These are phyloP conservation scores for Cantharis lateralis DNA, from an alignment of 2,888 invertebrate genomes.

Conservation along the genomic window DNA sequence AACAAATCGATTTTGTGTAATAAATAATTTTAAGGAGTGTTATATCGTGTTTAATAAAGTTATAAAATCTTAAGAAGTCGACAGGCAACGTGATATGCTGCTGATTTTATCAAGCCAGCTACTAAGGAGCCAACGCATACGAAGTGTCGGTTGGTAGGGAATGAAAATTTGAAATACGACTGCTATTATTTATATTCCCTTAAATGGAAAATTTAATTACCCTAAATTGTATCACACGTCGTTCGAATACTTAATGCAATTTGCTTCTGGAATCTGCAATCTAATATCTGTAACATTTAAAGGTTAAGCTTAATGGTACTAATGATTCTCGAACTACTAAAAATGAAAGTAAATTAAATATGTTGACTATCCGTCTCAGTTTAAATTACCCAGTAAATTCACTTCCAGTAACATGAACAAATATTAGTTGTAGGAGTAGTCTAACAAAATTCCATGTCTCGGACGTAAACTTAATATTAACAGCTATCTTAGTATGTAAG, in stretches of 20 bases:
- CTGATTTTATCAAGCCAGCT: conserved; percentile 19
- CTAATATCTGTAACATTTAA: background rate
- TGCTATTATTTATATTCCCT: conserved; percentile 15
- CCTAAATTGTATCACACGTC: background rate
- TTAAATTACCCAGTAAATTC: background rate
- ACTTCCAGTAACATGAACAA: background rate
- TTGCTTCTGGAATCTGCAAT: background rate
- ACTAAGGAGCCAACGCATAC: conserved; percentile 14
- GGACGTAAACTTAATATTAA: conserved; percentile 21
- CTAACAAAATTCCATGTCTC: conserved; percentile 18
- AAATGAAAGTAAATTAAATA: background rate
- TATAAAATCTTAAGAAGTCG: conserved; percentile 18
- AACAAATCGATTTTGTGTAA: background rate
- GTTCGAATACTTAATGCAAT: background rate
- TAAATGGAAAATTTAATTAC: conserved; percentile 25
- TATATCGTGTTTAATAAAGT: conserved; percentile 17
- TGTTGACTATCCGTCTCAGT: background rate
- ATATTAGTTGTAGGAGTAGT: conserved; percentile 6
- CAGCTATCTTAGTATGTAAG: conserved; percentile 17
- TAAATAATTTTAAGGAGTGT: conserved; percentile 3
- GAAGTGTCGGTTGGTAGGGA: conserved; percentile 14
- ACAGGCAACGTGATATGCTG: conserved; percentile 18
- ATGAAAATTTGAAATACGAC: conserved; percentile 24
- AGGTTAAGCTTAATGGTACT: background rate
- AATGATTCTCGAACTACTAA: background rate